Conservation (phyloP, 2,113 vertebrate species). For the Mungos mungo region DNA sequence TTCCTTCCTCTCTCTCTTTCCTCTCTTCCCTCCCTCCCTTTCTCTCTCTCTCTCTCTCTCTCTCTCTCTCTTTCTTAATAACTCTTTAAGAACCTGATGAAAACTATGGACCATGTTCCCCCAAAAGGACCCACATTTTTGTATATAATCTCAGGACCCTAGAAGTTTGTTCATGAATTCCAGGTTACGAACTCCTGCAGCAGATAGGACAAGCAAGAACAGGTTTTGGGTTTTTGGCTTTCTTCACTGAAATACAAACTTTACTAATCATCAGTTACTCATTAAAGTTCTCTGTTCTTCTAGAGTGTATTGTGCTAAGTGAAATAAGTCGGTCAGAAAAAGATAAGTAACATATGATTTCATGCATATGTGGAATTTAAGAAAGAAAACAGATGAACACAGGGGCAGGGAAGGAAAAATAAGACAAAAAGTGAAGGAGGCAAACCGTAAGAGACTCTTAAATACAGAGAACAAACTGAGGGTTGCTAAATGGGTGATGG, state of each 20-base stretch:
- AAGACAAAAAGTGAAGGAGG: too few relatives aligned
- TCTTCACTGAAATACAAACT: slow-evolving; percentile 30
- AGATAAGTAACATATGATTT: too few relatives aligned
- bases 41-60: too few relatives aligned
- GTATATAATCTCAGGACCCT: background rate
- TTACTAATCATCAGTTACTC: background rate
- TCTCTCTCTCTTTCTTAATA: background rate
- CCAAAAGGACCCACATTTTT: background rate
- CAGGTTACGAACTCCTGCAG: background rate
- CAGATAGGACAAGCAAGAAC: background rate
- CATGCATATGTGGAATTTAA: too few relatives aligned
- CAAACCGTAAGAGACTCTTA: too few relatives aligned
- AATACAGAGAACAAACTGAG: too few relatives aligned
- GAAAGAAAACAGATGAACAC: too few relatives aligned
- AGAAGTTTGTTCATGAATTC: background rate
- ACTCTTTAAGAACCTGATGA: background rate
- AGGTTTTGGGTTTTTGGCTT: background rate
- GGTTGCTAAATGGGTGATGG: too few relatives aligned
- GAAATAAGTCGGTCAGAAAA: too few relatives aligned
- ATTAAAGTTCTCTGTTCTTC: background rate
- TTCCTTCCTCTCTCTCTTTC: background rate
- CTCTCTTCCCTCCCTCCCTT: background rate
- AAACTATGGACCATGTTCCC: background rate
- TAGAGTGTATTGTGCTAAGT: background rate
- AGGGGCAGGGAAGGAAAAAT: too few relatives aligned